phyloP scores from a whole-genome alignment of 1,140 invertebrate species.

The Pseudomyrmex gracilis region DNA sequence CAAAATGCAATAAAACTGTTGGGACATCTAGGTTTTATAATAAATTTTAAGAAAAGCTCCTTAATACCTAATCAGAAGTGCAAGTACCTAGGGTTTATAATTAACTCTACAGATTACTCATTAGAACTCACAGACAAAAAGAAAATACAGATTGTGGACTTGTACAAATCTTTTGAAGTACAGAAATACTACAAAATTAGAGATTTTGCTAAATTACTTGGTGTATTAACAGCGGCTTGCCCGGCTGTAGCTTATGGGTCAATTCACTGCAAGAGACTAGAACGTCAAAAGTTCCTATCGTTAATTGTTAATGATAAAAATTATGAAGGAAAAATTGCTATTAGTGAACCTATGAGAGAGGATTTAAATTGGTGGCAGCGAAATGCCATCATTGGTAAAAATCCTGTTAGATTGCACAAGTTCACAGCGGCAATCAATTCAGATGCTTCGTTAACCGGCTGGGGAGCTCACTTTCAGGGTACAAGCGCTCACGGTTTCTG shows the following conservation, averaged over 20 bases:
- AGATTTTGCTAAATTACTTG: slow-evolving; percentile 58
- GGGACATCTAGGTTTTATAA: slow-evolving; percentile 41
- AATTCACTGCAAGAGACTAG: slow-evolving; percentile 60
- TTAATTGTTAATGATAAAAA: slow-evolving; percentile 3
- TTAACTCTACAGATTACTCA: neutral
- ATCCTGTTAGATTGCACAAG: slow-evolving; percentile 45
- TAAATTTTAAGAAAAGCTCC: slow-evolving; percentile 30
- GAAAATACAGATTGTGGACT: neutral
- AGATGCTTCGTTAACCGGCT: slow-evolving; percentile 35
- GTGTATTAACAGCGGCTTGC: slow-evolving; percentile 45
- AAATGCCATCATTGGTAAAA: slow-evolving; percentile 34
- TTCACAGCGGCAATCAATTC: slow-evolving; percentile 16
- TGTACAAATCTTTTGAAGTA: neutral
- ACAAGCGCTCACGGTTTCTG: slow-evolving; percentile 27
- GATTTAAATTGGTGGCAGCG: slow-evolving; percentile 70
- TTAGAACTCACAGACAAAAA: slow-evolving; percentile 7
- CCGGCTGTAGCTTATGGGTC: slow-evolving; percentile 63
- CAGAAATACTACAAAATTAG: slow-evolving; percentile 46
- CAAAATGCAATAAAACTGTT: neutral
- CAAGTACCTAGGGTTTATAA: slow-evolving; percentile 24
- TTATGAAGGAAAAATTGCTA: neutral
- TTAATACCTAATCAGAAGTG: neutral
- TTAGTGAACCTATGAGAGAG: neutral
- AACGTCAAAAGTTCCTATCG: slow-evolving; percentile 50
- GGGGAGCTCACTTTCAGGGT: slow-evolving; percentile 34